Evolutionary conservation across 2,113 vertebrate genomes (phyloP).

Genomic region (Henicopernis longicauda): DNA sequence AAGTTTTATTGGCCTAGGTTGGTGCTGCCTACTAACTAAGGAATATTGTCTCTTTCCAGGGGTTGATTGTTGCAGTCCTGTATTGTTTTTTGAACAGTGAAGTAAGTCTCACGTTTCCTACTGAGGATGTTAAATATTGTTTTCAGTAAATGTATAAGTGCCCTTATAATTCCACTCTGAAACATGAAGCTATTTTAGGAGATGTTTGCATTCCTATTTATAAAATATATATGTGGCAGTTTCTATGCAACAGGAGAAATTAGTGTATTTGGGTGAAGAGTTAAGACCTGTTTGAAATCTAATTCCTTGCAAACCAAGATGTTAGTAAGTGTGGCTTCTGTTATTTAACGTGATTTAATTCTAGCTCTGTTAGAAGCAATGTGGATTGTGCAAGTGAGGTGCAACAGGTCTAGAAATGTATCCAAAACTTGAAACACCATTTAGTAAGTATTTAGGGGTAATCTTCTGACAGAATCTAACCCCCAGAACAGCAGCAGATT

Average conservation of each 20-base stretch:
- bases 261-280: background rate
- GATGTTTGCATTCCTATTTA: background rate
- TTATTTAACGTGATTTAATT: background rate
- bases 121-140: background rate
- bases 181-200: background rate
- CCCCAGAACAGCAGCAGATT: background rate
- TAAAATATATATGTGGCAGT: background rate
- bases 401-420: background rate
- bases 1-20: background rate
- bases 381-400: background rate
- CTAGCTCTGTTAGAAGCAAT: background rate
- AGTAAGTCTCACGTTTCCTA: constrained; percentile 69
- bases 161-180: background rate
- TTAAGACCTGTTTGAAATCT: background rate
- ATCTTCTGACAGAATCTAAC: background rate
- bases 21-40: background rate
- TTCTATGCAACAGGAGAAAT: background rate
- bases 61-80: constrained; percentile 85
- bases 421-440: background rate
- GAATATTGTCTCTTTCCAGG: constrained; percentile 67
- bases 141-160: background rate
- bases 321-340: background rate
- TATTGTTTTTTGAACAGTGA: constrained; percentile 94
- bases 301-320: background rate
- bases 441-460: background rate